phyloP scores from a whole-genome alignment of 64 coral and sea anemone genomes.

The Actinia tenebrosa region DNA sequence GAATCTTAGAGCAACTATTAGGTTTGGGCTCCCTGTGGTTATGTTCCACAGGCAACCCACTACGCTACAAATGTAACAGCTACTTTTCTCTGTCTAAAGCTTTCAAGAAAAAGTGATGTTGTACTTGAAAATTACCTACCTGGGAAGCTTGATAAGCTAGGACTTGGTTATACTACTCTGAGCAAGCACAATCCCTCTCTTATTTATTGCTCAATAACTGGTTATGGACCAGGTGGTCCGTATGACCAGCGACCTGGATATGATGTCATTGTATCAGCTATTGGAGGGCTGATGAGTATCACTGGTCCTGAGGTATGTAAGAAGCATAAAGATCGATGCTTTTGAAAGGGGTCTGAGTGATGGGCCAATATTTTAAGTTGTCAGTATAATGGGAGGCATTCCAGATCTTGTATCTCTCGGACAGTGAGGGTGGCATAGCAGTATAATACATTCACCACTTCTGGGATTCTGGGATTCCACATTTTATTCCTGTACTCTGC shows the following conservation, averaged over 20 bases:
- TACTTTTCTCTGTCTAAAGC: constrained; percentile 21
- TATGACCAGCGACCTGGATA: constrained; percentile 76
- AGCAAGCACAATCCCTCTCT: constrained; percentile 47
- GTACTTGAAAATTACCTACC: constrained; percentile 88
- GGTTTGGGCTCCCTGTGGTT: background rate
- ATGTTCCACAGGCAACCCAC: background rate
- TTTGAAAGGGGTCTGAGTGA: background rate
- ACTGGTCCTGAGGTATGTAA: constrained; percentile 87
- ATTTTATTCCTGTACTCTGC: too few species aligned
- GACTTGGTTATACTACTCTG: constrained; percentile 70
- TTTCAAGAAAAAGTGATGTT: constrained; percentile 74
- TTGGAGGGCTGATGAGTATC: constrained; percentile 83
- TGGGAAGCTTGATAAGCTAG: constrained; percentile 82
- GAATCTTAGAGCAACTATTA: background rate
- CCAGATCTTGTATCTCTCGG: too few species aligned
- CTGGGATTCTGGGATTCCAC: too few species aligned
- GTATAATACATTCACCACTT: too few species aligned
- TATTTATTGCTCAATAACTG: constrained; percentile 87
- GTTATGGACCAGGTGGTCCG: constrained; percentile 82
- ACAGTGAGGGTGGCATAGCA: too few species aligned
- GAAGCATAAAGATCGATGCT: background rate
- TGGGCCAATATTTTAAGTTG: background rate
- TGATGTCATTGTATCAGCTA: constrained; percentile 78
- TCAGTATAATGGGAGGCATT: too few species aligned
- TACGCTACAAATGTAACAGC: background rate